Evolutionary conservation across 2,888 invertebrate species (phyloP), one percentile per base, ranked within the genome.

Genomic region (Odontothrips loti): DNA sequence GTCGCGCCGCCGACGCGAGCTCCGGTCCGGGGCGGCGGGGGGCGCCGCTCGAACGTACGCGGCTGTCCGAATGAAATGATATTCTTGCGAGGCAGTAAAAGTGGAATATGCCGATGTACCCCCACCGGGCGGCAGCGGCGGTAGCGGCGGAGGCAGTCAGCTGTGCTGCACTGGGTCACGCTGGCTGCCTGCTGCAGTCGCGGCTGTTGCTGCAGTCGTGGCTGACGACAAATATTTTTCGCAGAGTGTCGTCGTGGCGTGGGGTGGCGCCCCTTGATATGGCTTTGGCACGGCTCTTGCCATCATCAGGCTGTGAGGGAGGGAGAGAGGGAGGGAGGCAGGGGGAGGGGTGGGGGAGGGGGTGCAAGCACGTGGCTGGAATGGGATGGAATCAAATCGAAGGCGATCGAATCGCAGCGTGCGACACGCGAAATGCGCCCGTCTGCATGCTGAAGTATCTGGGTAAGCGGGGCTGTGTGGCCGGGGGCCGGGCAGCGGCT

Each of bases 191-290:
- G 34, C 34, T 43, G 34, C 58, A 15, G 58, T 6, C 58, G 58
- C 17, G 15, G 17, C 58, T 20, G 58, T n/a, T n/a, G 34, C 34
- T 43, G 34, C 58, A 15, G 58, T 6, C 58, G 58, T 6, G 15
- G 17, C 58, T 20, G 58, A 43, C 34, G 34, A 43, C 6, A 43
- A 6, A 43, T 4, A 43, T 43, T 43, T 43, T 43, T 2, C n/a
- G 68, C 63, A 23, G 68, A n/a, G 63, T 23, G 63, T 3, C 11
- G 68, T n/a, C 68, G 23, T 12, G 27, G 68, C 68, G 68, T 12
- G 68, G 68, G 27, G 12, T 75, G 68, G 68, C 68, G 68, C n/a
- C 68, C 12, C n/a, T n/a, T n/a, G n/a, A n/a, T n/a, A n/a, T n/a
- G n/a, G 68, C n/a, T 75, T 75, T 75, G 68, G 68, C 68, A 27